A percentile compares a stretch with the other conserved stretches of the same genome.
Evolutionary conservation across 2,888 invertebrate species (phyloP).

Genomic region (Busseola fusca): DNA sequence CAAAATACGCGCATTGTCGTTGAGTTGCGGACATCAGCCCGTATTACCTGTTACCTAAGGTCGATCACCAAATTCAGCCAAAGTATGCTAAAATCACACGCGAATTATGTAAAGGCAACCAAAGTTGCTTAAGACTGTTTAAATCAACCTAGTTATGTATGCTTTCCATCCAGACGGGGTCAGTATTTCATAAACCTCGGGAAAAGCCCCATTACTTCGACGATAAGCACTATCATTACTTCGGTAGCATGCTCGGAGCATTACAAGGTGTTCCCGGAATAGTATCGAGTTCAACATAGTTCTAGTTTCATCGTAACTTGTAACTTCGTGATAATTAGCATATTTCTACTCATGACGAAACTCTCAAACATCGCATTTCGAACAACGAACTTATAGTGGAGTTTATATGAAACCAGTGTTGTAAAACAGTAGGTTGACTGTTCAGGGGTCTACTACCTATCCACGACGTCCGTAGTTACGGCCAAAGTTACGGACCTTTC

Average conservation of each 20-base stretch:
- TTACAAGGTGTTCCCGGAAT: slow-evolving; percentile 52
- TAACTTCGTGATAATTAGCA: slow-evolving; percentile 53
- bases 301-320: slow-evolving; percentile 36
- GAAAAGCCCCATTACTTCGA: slow-evolving; percentile 24
- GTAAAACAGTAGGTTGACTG: neutral
- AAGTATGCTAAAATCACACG: too few species aligned
- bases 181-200: slow-evolving; percentile 20
- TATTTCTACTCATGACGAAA: slow-evolving; percentile 51
- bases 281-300: slow-evolving; percentile 22
- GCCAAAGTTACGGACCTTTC: neutral
- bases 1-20: too few species aligned
- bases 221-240: slow-evolving; percentile 37
- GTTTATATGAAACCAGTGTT: neutral
- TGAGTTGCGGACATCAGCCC: too few species aligned
- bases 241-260: slow-evolving; percentile 29
- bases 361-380: slow-evolving; percentile 7
- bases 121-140: neutral
- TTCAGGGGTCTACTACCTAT: neutral
- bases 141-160: neutral
- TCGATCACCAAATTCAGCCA: too few species aligned
- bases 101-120: neutral
- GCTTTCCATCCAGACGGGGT: slow-evolving; percentile 7
- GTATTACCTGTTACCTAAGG: too few species aligned
- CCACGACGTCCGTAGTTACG: neutral
- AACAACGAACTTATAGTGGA: slow-evolving; percentile 32